phyloP scores from a whole-genome alignment of 2,797 vertebrate species.

The Sebastes trivittatus region DNA sequence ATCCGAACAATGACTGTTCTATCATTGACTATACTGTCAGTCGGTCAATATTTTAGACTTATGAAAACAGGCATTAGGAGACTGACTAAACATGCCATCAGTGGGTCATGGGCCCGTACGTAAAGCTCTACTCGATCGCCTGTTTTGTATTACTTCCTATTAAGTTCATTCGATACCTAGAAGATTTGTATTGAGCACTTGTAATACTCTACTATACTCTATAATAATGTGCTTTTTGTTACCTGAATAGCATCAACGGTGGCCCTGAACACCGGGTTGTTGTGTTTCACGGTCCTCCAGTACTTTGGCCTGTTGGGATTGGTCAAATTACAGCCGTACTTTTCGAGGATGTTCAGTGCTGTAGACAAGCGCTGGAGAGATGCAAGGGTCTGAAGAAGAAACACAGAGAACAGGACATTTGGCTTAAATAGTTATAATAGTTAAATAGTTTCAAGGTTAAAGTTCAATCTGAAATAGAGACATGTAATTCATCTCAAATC shows the following conservation, averaged over 20 bases:
- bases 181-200: not conserved
- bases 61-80: no score
- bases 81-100: no score
- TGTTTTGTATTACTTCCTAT: not conserved
- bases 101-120: no score
- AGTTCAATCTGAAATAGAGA: no score
- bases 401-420: not conserved
- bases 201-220: not conserved
- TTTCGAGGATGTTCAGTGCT: slow-evolving; percentile 91
- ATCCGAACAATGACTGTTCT: no score
- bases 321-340: slow-evolving; percentile 92
- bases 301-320: slow-evolving; percentile 87
- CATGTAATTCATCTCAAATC: no score
- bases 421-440: no score
- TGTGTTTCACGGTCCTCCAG: slow-evolving; percentile 93
- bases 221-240: not conserved
- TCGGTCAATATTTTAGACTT: no score
- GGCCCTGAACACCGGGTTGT: slow-evolving; percentile 92
- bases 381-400: slow-evolving; percentile 64
- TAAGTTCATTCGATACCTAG: not conserved
- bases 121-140: no score
- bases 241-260: slow-evolving; percentile 91
- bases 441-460: no score
- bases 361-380: slow-evolving; percentile 85
- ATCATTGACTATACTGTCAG: no score